Conservation (phyloP, 2,113 vertebrate species). For the Anguilla rostrata region DNA sequence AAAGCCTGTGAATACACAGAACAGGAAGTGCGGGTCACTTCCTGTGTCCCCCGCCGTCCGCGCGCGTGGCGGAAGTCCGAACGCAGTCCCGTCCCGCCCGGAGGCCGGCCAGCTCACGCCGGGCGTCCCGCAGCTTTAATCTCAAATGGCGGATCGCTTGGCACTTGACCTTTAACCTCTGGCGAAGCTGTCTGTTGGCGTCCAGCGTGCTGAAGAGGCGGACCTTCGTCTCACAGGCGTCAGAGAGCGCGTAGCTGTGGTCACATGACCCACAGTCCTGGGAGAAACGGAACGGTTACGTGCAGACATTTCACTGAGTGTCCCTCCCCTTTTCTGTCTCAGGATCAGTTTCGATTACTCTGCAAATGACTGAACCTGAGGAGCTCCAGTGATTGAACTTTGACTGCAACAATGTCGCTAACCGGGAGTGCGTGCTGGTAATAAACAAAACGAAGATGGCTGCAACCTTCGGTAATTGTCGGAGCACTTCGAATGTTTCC, state of each 20-base stretch:
- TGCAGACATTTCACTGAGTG: background rate
- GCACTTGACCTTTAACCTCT: slow-evolving; percentile 53
- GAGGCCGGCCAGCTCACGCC: background rate
- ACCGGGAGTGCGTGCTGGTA: too few species aligned
- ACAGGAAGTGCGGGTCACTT: background rate
- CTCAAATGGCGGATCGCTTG: slow-evolving; percentile 41
- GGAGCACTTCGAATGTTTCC: too few species aligned
- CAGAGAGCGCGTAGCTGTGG: slow-evolving; percentile 61
- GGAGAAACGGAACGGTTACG: background rate
- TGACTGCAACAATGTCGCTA: too few species aligned
- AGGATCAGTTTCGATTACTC: background rate
- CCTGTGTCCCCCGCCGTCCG: background rate
- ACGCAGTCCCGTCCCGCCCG: background rate
- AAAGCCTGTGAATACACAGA: background rate
- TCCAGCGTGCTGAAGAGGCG: slow-evolving; percentile 55
- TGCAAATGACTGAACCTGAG: too few species aligned
- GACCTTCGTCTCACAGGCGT: slow-evolving; percentile 49
- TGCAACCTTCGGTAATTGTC: too few species aligned
- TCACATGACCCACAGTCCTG: slow-evolving; percentile 29
- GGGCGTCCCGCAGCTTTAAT: slow-evolving; percentile 30
- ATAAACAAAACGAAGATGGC: too few species aligned
- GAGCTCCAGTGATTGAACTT: too few species aligned
- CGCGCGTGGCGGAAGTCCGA: too few species aligned
- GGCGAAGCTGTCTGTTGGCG: slow-evolving; percentile 53
- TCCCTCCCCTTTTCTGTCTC: background rate